A percentile compares a stretch with the other conserved stretches of the same genome.
These are phyloP conservation scores for Galleria mellonella DNA, from an alignment of 1,140 invertebrate genomes.

Conservation along the genomic window DNA sequence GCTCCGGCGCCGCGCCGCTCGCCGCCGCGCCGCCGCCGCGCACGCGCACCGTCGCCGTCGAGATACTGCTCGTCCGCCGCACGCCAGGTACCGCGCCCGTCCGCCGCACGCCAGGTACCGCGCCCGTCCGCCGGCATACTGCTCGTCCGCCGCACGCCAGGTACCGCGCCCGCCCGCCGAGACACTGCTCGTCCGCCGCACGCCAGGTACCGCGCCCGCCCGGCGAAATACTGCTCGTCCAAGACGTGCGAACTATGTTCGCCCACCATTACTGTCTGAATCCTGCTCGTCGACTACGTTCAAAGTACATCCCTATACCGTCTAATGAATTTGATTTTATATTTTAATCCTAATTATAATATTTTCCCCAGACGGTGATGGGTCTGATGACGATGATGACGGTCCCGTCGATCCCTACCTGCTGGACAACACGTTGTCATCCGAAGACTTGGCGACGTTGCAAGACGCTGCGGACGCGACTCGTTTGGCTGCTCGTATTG, in stretches of 20 bases:
- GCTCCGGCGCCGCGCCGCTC: slow-evolving; percentile 65
- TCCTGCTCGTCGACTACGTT: no score
- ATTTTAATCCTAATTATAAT: no score
- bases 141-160: slow-evolving; percentile 86
- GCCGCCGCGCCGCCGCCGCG: slow-evolving; percentile 14
- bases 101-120: no score
- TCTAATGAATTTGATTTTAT: no score
- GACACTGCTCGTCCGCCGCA: slow-evolving; percentile 17
- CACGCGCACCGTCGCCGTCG: slow-evolving; percentile 50
- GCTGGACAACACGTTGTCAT: slow-evolving; percentile 53
- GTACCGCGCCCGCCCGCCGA: slow-evolving; percentile 78
- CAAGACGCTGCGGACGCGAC: slow-evolving; percentile 78
- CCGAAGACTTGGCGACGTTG: slow-evolving; percentile 78
- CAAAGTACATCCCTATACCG: no score
- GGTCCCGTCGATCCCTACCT: slow-evolving; percentile 20
- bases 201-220: slow-evolving; percentile 14
- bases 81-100: no score
- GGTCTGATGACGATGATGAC: slow-evolving; percentile 33
- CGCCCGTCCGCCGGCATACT: no score
- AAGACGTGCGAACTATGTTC: no score
- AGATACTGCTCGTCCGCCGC: slow-evolving; percentile 78
- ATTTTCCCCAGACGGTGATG: slow-evolving; percentile 28
- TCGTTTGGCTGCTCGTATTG: slow-evolving; percentile 85
- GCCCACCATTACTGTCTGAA: no score
- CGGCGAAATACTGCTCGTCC: slow-evolving; percentile 75